A percentile compares a stretch with the other conserved stretches of the same genome.
These are phyloP conservation scores for Willisornis vidua DNA, from an alignment of 2,113 vertebrate genomes.

Conservation along the genomic window DNA sequence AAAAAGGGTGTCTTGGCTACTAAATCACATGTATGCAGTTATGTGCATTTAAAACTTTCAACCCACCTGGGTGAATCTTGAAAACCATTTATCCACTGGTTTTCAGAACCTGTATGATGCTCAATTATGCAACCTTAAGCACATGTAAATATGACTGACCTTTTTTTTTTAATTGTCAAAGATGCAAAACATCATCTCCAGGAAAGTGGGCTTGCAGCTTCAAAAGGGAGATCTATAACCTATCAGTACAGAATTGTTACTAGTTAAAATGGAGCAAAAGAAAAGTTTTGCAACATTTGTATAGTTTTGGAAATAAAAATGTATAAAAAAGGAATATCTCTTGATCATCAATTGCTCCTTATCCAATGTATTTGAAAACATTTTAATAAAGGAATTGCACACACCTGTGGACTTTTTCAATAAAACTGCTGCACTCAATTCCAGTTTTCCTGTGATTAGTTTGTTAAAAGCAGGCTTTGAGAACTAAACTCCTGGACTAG, in stretches of 20 bases:
- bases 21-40: conserved; percentile 46
- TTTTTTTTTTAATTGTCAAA: conserved; percentile 72
- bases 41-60: conserved; percentile 28
- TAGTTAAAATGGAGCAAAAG: conserved; percentile 39
- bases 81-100: conserved; percentile 54
- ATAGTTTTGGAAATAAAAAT: conserved; percentile 74
- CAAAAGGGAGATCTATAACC: conserved; percentile 34
- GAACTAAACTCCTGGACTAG: not conserved
- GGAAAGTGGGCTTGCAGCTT: conserved; percentile 56
- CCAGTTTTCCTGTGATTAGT: conserved; percentile 7
- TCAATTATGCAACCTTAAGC: conserved; percentile 78
- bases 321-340: conserved; percentile 63
- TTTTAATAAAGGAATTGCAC: conserved; percentile 88
- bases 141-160: conserved; percentile 83
- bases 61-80: conserved; percentile 59
- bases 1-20: conserved; percentile 41
- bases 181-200: conserved; percentile 65
- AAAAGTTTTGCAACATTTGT: conserved; percentile 70
- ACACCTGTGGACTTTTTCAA: conserved; percentile 91
- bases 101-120: conserved; percentile 59
- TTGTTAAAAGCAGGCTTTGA: not conserved
- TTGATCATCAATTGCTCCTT: conserved; percentile 64
- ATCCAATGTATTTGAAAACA: conserved; percentile 79
- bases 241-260: conserved; percentile 55
- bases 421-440: conserved; percentile 87